Percentiles rank a stretch among this genome's conserved stretches.
phyloP scores from a whole-genome alignment of 2,888 invertebrate species.

The Automeris io region DNA sequence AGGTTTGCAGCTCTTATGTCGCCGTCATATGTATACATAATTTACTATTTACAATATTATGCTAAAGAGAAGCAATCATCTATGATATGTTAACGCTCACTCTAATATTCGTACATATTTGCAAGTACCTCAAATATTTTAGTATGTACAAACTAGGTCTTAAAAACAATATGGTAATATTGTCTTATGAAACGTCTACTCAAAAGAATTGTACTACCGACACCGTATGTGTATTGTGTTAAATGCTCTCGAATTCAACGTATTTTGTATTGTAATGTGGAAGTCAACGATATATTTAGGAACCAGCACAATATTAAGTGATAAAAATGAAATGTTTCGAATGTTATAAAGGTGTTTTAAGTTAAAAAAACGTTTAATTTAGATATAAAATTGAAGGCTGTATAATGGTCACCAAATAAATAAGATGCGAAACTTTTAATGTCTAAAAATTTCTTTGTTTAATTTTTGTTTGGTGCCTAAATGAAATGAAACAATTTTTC shows the following conservation, averaged over 20 bases:
- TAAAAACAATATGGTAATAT: background rate
- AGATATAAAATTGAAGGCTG: constrained; percentile 12
- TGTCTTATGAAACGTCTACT: background rate
- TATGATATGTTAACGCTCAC: background rate
- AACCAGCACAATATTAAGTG: constrained; percentile 4
- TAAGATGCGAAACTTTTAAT: constrained; percentile 9
- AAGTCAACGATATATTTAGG: background rate
- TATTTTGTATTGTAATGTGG: constrained; percentile 9
- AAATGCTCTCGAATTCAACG: constrained; percentile 6
- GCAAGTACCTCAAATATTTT: background rate
- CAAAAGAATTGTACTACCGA: background rate
- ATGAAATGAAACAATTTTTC: too few species aligned
- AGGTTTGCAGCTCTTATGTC: background rate
- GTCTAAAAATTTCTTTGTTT: constrained; percentile 8
- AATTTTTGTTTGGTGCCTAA: too few species aligned
- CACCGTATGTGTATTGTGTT: background rate
- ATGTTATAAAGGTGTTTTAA: constrained; percentile 11
- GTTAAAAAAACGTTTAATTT: constrained; percentile 9
- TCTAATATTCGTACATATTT: background rate
- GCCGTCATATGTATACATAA: background rate
- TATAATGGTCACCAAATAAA: constrained; percentile 12
- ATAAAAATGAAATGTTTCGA: constrained; percentile 5
- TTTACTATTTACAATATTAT: too few species aligned
- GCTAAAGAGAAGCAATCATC: background rate
- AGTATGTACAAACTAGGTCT: background rate